phyloP scores from a whole-genome alignment of 2,113 vertebrate genomes.

The Alligator sinensis region DNA sequence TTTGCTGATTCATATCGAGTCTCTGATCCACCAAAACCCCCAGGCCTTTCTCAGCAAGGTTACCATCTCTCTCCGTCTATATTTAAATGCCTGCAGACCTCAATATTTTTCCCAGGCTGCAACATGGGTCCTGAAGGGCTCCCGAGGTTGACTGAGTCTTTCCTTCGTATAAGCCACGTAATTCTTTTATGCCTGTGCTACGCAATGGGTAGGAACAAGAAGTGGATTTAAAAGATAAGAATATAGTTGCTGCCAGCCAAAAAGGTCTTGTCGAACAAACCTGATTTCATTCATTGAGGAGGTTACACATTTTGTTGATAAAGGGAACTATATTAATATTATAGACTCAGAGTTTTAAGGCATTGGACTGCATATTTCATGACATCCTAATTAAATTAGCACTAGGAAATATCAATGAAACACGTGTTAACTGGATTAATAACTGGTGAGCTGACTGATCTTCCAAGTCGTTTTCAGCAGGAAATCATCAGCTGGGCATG shows the following conservation, averaged over 20 bases:
- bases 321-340: neutral
- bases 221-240: neutral
- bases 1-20: too few relatives aligned
- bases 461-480: neutral
- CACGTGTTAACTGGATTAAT: neutral
- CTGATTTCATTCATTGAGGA: neutral
- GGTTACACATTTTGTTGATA: neutral
- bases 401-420: neutral
- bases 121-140: too few relatives aligned
- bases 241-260: neutral
- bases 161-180: too few relatives aligned
- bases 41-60: too few relatives aligned
- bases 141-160: too few relatives aligned
- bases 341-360: neutral
- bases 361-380: neutral
- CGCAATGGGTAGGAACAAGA: too few relatives aligned
- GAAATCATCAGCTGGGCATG: accelerated
- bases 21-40: too few relatives aligned
- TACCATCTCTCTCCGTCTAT: too few relatives aligned
- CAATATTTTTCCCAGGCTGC: too few relatives aligned
- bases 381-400: neutral
- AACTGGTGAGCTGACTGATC: neutral
- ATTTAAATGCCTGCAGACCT: too few relatives aligned
- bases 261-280: slow-evolving; percentile 4
- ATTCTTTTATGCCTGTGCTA: too few relatives aligned